Evolutionary conservation across 2,797 vertebrate genomes (phyloP).

Genomic region (Urosaurus nigricauda): DNA sequence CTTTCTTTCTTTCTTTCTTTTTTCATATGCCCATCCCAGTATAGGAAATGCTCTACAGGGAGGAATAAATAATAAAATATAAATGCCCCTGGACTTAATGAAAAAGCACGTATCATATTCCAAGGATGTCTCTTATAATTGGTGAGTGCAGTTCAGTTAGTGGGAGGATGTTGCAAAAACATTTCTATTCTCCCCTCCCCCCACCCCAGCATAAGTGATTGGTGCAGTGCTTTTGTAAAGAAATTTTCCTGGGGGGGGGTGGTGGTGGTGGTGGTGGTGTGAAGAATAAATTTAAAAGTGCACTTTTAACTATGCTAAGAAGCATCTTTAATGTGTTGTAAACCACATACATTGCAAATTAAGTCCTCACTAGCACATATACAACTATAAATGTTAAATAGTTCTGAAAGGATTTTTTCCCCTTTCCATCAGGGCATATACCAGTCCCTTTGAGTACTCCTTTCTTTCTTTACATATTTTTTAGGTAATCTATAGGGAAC

Average conservation of each 20-base stretch:
- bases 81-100: conserved; percentile 16
- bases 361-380: not conserved
- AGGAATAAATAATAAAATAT: conserved; percentile 16
- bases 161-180: conserved; percentile 24
- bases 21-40: conserved; percentile 17
- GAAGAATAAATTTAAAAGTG: not conserved
- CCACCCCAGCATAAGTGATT: not conserved
- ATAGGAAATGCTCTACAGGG: not conserved
- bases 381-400: not conserved
- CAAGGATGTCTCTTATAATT: not conserved
- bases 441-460: not conserved
- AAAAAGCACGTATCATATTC: not conserved
- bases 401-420: not conserved
- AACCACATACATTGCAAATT: not conserved
- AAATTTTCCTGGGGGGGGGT: not conserved
- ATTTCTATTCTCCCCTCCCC: not conserved
- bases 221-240: not conserved
- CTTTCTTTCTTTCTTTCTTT: not conserved
- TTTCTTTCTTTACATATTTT: not conserved
- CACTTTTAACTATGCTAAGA: not conserved
- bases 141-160: conserved; percentile 17
- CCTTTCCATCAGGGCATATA: not conserved
- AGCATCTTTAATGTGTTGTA: not conserved
- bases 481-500: not conserved
- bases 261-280: too few species aligned